Conservation (phyloP, 1,140 invertebrate genomes). For the Zeugodacus cucurbitae region DNA sequence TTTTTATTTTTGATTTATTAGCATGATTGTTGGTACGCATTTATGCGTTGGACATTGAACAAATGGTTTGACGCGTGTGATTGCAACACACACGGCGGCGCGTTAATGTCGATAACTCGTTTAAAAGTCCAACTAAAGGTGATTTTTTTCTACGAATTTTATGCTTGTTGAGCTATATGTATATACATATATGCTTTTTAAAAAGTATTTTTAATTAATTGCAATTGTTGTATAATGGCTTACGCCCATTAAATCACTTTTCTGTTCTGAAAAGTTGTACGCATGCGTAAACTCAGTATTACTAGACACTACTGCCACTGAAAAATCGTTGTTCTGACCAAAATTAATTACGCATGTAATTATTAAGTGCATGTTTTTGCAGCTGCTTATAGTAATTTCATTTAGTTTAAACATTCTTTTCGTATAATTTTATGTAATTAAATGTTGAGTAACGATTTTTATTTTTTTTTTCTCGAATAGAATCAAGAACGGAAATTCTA, state of each 20-base stretch:
- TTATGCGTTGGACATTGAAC: slow-evolving; percentile 34
- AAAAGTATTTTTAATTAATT: slow-evolving; percentile 6
- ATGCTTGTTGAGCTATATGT: background rate
- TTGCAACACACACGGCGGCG: background rate
- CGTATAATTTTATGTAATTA: background rate
- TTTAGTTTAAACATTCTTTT: background rate
- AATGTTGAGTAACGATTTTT: background rate
- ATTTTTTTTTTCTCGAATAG: background rate
- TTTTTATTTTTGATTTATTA: slow-evolving; percentile 8
- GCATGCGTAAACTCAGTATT: background rate
- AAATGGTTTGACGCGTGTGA: slow-evolving; percentile 32
- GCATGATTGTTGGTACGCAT: slow-evolving; percentile 33
- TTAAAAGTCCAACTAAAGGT: background rate
- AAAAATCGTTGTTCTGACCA: background rate
- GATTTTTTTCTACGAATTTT: background rate
- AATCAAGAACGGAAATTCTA: background rate
- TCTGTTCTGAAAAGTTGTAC: background rate
- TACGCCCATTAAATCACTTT: background rate
- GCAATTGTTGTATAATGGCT: slow-evolving; percentile 1
- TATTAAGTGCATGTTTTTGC: background rate
- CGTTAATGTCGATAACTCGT: slow-evolving; percentile 11
- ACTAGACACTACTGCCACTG: background rate
- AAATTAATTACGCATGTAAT: background rate
- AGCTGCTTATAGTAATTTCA: background rate
- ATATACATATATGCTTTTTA: background rate